Percentiles rank a stretch among this genome's conserved stretches.
phyloP scores from a whole-genome alignment of 1,140 invertebrate species.

The Papilio helenus region DNA sequence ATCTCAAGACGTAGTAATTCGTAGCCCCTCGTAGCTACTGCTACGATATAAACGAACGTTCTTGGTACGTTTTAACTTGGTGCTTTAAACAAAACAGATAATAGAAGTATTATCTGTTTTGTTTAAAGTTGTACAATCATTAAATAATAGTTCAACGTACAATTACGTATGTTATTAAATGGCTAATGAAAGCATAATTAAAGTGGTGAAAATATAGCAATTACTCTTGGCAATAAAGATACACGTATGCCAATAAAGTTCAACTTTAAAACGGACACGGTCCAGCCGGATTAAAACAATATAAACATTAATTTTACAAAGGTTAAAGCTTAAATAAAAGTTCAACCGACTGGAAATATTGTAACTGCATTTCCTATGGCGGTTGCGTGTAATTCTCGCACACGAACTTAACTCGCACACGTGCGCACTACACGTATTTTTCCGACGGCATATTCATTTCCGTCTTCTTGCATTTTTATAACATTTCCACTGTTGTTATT shows the following conservation, averaged over 20 bases:
- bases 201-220: neutral
- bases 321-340: constrained; percentile 35
- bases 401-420: constrained; percentile 41
- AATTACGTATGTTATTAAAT: neutral
- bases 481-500: constrained; percentile 62
- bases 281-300: constrained; percentile 32
- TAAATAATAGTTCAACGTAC: neutral
- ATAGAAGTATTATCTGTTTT: neutral
- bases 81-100: too few relatives aligned
- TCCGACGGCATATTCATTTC: constrained; percentile 69
- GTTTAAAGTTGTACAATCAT: neutral
- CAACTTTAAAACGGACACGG: constrained; percentile 18
- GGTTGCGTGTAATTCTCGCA: constrained; percentile 41
- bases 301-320: constrained; percentile 35
- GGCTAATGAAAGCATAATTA: neutral
- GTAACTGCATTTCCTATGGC: constrained; percentile 49
- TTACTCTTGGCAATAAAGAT: neutral
- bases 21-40: neutral
- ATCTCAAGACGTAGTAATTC: constrained; percentile 25
- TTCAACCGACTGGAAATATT: constrained; percentile 41
- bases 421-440: constrained; percentile 42
- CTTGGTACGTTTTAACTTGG: neutral
- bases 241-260: neutral
- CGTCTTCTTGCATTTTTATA: constrained; percentile 77
- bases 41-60: neutral